A percentile compares a stretch with the other conserved stretches of the same genome.
These are phyloP conservation scores for Motacilla alba DNA, from an alignment of 2,113 vertebrate genomes.

Conservation along the genomic window DNA sequence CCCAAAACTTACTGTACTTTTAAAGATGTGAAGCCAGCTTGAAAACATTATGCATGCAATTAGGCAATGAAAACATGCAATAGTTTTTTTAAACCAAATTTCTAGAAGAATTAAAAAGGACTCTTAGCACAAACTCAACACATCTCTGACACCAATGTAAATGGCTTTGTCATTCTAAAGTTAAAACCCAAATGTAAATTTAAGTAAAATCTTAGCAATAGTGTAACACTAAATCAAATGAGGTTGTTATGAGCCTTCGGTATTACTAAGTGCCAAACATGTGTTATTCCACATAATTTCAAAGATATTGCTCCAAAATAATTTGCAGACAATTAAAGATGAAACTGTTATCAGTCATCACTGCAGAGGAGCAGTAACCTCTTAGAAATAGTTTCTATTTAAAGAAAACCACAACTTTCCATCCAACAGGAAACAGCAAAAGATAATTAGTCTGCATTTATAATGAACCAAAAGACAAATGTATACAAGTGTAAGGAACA, in stretches of 20 bases:
- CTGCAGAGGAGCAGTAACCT: neutral
- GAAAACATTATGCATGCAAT: neutral
- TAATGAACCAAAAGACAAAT: neutral
- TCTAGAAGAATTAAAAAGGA: neutral
- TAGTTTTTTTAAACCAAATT: neutral
- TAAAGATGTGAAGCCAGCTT: neutral
- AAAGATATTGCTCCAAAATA: neutral
- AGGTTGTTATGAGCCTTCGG: neutral
- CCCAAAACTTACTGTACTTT: neutral
- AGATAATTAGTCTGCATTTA: neutral
- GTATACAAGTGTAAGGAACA: neutral
- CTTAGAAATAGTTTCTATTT: neutral
- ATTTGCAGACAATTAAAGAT: neutral
- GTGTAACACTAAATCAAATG: neutral
- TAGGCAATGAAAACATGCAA: neutral
- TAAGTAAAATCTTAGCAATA: neutral
- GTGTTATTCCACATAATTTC: neutral
- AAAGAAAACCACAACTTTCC: neutral
- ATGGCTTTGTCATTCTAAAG: neutral
- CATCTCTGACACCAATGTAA: neutral
- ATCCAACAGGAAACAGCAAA: neutral
- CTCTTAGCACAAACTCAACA: neutral
- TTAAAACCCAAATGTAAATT: neutral
- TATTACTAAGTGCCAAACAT: neutral
- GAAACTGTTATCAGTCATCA: neutral